Evolutionary conservation across 2,113 vertebrate species (phyloP), one percentile per base, ranked within the genome.

Genomic region (Bucco capensis): DNA sequence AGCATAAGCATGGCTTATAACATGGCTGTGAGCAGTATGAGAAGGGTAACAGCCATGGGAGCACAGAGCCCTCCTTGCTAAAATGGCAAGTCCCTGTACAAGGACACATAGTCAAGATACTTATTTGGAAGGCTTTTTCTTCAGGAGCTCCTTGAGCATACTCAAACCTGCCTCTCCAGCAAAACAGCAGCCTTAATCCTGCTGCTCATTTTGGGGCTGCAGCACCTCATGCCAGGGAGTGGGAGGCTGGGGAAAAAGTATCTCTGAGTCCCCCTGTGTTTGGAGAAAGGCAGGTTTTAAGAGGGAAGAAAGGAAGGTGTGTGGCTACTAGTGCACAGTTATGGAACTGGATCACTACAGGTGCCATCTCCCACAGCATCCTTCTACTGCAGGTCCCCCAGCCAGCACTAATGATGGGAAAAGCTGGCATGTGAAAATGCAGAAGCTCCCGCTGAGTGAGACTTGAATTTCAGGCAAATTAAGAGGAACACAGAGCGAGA

Each of bases 401-500:
- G 40, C 22, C 37, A 24, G 44, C 2, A 42, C 33, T 2, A 64
- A 42, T 0, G 0, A 15, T 2, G 15, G 75, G 50, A 91, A 76
- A 54, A 0, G 1, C 66, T 47, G 70, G 76, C 51, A 18, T 7
- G 62, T 33, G 42, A 47, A 65, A 66, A 12, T 10, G 17, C 44
- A 66, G 42, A 42, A 66, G 42, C 35, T 83, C 50, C 79, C 53
- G 76, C 71, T 22, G 17, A 72, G 77, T 1, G 6, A 73, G 61
- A 31, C 73, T 50, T 47, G 28, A 60, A 83, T 88, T 88, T 23
- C 70, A 88, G 65, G 16, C 50, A 74, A 75, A 88, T 90, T 8
- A 53, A 14, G 73, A 72, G 86, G 64, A 95, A 86, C 0, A 3
- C 69, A 67, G 56, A 77, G 53, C 1, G 5, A 80, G 76, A 77